phyloP scores from a whole-genome alignment of 2,888 invertebrate genomes.

The Marasmarcha lunaedactyla region DNA sequence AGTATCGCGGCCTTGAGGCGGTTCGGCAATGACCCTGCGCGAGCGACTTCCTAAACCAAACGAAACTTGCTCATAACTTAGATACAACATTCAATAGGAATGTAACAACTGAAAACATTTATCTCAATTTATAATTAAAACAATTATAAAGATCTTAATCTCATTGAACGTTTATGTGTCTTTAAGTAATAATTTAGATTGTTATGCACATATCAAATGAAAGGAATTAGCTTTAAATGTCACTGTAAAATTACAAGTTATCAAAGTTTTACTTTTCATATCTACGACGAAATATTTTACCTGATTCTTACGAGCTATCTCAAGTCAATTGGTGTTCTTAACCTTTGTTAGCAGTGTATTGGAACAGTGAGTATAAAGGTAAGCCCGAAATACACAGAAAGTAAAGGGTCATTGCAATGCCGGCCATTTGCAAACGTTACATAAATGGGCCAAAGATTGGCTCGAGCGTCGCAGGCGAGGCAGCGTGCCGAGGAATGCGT shows the following conservation, averaged over 20 bases:
- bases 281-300: too few relatives aligned
- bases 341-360: not conserved
- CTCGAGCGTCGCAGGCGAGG: too few relatives aligned
- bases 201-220: too few relatives aligned
- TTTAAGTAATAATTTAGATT: too few relatives aligned
- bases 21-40: conserved; percentile 49
- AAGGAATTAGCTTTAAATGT: too few relatives aligned
- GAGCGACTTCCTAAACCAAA: conserved; percentile 16
- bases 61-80: conserved; percentile 29
- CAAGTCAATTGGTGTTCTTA: too few relatives aligned
- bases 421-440: conserved; percentile 44
- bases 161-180: conserved; percentile 8
- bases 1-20: conserved; percentile 32
- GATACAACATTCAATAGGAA: conserved; percentile 11
- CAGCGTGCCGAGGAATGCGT: too few relatives aligned
- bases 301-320: too few relatives aligned
- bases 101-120: too few relatives aligned
- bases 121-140: too few relatives aligned
- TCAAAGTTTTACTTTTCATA: too few relatives aligned
- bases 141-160: not conserved
- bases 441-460: conserved; percentile 33
- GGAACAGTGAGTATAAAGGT: not conserved
- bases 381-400: conserved; percentile 2
- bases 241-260: too few relatives aligned
- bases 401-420: conserved; percentile 2